Base-by-base conservation (phyloP, 2,113 vertebrate species). In the Trogon surrucura region DNA sequence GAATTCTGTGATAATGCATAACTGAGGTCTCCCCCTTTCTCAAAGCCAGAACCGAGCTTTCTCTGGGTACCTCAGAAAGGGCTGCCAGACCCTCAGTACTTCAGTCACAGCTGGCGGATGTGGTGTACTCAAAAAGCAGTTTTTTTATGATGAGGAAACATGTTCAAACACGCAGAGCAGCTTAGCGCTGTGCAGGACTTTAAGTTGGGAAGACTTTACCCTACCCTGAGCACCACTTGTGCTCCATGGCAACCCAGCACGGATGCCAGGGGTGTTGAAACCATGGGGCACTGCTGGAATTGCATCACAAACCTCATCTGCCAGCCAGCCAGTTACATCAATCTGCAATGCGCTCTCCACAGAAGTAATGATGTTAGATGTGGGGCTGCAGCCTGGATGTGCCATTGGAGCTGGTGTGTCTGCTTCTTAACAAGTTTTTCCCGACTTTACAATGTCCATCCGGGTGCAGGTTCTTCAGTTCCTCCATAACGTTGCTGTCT, bases 231-330 rank as follows among this genome's bases (percentile, higher is more conserved):
- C 16, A 22, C 36, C 13, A 41, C n/a, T 64, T 3, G 4, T 81
- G 70, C 56, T 48, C 80, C 50, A 32, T 29, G 16, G 45, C 30
- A 44, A 32, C 25, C 25, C 29, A 47, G 1, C 9, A 2, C 0
- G 0, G 25, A 0, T 11, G 48, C 54, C 48, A 29, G 16, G 21
- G 11, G 10, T 41, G 34, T 3, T 5, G 12, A 54, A 6, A 44
- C 53, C 4, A 2, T 2, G 4, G 16, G 7, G 15, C 9, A 17
- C 38, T 82, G 29, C 45, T 4, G 1, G 21, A 77, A 44, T 44
- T 12, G 9, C 16, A 30, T 45, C 2, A 1, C 56, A 69, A 22
- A 41, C 19, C 66, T 60, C 1, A 0, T 41, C 15, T 36, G 19
- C 53, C 53, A 29, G 26, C 47, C n/a, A 41, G 45, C 13, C n/a